These are phyloP conservation scores for Psittacula echo DNA, from an alignment of 2,797 vertebrate species.

Conservation along the genomic window DNA sequence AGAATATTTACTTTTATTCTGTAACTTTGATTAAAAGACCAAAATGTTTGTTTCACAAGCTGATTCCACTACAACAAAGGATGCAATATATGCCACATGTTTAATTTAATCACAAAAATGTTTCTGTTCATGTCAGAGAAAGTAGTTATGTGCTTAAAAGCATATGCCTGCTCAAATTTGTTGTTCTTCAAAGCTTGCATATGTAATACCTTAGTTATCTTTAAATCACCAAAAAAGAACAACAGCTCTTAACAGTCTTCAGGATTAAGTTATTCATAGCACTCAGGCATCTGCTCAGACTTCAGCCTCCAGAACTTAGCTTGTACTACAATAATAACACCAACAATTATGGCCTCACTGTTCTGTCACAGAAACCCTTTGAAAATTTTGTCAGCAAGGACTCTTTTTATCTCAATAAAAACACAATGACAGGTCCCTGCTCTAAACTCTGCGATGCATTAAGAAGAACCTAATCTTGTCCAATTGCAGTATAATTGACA, in stretches of 20 bases:
- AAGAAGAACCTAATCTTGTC: not conserved
- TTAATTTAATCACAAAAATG: not conserved
- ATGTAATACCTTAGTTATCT: not conserved
- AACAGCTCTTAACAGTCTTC: not conserved
- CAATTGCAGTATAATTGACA: not conserved
- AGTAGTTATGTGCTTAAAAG: not conserved
- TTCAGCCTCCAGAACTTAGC: not conserved
- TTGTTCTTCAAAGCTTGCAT: not conserved
- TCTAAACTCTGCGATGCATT: not conserved
- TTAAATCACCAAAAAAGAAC: not conserved
- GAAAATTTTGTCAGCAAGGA: conserved; percentile 7
- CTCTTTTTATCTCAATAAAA: not conserved
- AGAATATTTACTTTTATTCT: not conserved
- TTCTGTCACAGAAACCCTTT: not conserved
- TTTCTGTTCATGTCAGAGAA: not conserved
- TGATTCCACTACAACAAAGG: not conserved
- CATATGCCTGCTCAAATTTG: not conserved
- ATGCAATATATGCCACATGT: not conserved
- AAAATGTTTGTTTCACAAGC: not conserved
- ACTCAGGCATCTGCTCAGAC: not conserved
- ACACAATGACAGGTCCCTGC: not conserved
- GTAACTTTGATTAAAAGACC: not conserved
- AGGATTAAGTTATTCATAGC: not conserved
- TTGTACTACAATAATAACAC: not conserved
- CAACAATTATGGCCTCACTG: not conserved